Percentiles rank a stretch among this genome's conserved stretches.
phyloP scores from a whole-genome alignment of 2,888 invertebrate genomes.

The Molorchus minor region DNA sequence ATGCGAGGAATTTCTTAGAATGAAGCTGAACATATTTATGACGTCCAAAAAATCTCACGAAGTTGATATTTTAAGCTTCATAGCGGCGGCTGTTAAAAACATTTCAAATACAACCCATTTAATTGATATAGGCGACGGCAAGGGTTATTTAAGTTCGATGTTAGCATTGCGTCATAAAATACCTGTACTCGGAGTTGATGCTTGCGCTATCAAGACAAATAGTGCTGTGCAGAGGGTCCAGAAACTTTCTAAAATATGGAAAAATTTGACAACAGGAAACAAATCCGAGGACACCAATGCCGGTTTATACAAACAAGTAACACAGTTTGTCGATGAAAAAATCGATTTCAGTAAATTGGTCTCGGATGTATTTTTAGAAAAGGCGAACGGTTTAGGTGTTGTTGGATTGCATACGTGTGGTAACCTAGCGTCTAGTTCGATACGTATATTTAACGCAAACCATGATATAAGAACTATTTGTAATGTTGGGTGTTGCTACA shows the following conservation, averaged over 20 bases:
- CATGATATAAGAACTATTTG: slow-evolving; percentile 70
- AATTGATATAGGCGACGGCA: slow-evolving; percentile 90
- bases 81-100: slow-evolving; percentile 67
- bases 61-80: slow-evolving; percentile 72
- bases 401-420: slow-evolving; percentile 92
- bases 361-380: slow-evolving; percentile 63
- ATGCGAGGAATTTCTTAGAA: slow-evolving; percentile 56
- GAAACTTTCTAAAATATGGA: slow-evolving; percentile 61
- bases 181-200: slow-evolving; percentile 85
- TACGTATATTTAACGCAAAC: slow-evolving; percentile 73
- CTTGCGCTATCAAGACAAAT: slow-evolving; percentile 71
- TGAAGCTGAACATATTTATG: slow-evolving; percentile 75
- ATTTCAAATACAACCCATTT: slow-evolving; percentile 63
- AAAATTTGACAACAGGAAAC: slow-evolving; percentile 46
- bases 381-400: slow-evolving; percentile 64
- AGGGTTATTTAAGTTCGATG: slow-evolving; percentile 83
- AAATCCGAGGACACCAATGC: slow-evolving; percentile 39
- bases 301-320: slow-evolving; percentile 69
- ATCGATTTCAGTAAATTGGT: slow-evolving; percentile 67
- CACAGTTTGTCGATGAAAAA: slow-evolving; percentile 69
- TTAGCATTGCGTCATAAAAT: slow-evolving; percentile 75
- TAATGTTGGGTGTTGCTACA: slow-evolving; percentile 92
- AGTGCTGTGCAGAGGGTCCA: slow-evolving; percentile 71
- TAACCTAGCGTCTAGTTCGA: slow-evolving; percentile 76
- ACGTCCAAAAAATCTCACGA: slow-evolving; percentile 84